A percentile compares a stretch with the other conserved stretches of the same genome.
Evolutionary conservation across 2,888 invertebrate genomes (phyloP).

Genomic region (Litoditis marina): DNA sequence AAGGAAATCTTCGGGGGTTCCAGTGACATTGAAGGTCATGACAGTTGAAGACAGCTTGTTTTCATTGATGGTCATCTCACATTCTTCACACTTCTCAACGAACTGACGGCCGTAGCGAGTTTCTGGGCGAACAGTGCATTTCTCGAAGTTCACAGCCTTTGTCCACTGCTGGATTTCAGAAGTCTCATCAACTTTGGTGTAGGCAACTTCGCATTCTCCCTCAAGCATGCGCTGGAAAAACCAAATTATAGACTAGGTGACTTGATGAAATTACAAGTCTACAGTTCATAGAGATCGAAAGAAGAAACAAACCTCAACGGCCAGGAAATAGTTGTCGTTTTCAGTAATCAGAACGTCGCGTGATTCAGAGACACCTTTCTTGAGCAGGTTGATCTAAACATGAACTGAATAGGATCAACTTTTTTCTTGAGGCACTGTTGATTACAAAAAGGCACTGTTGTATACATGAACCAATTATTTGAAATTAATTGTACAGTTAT

Average conservation of each 20-base stretch:
- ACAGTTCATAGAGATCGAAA: background rate
- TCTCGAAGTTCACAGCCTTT: slow-evolving; percentile 64
- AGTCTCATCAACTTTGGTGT: slow-evolving; percentile 31
- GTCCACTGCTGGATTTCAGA: slow-evolving; percentile 37
- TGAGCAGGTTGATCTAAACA: slow-evolving; percentile 23
- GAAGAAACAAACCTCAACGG: slow-evolving; percentile 18
- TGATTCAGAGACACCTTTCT: slow-evolving; percentile 22
- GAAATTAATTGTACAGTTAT: too few relatives aligned
- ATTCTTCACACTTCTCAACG: slow-evolving; percentile 13
- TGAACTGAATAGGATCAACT: too few relatives aligned
- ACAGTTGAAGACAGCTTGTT: slow-evolving; percentile 45
- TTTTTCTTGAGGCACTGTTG: too few relatives aligned
- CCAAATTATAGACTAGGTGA: background rate
- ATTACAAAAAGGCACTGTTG: too few relatives aligned
- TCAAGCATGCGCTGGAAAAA: slow-evolving; percentile 49
- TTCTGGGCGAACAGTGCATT: slow-evolving; percentile 57
- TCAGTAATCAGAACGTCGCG: slow-evolving; percentile 13
- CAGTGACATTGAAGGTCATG: slow-evolving; percentile 38
- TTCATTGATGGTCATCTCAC: slow-evolving; percentile 21
- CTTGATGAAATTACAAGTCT: background rate
- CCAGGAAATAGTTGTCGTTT: slow-evolving; percentile 22
- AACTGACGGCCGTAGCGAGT: slow-evolving; percentile 31
- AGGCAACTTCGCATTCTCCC: slow-evolving; percentile 52
- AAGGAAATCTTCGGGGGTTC: slow-evolving; percentile 40
- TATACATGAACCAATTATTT: too few relatives aligned